These are phyloP conservation scores for Tupiocoris notatus DNA, from an alignment of 2,888 invertebrate species.

Conservation along the genomic window DNA sequence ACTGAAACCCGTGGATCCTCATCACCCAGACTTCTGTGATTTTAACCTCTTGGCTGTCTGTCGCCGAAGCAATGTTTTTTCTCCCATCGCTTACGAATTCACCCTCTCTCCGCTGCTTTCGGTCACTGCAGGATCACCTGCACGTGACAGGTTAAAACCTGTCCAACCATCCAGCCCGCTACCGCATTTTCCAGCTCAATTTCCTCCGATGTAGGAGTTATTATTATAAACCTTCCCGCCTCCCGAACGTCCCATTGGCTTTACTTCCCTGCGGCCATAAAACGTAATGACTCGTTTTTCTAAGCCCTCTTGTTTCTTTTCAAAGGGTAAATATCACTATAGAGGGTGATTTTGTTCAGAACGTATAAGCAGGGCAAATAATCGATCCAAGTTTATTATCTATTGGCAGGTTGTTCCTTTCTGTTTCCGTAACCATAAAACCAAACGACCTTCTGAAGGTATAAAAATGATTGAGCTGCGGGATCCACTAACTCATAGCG, in stretches of 20 bases:
- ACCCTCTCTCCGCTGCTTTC: background rate
- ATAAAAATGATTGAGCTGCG: background rate
- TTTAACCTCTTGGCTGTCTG: background rate
- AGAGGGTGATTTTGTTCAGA: background rate
- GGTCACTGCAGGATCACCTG: background rate
- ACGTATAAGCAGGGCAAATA: background rate
- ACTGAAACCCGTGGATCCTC: too few species aligned
- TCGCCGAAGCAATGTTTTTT: background rate
- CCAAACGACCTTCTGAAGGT: background rate
- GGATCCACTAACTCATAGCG: too few species aligned
- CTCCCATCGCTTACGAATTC: background rate
- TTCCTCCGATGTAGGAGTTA: background rate
- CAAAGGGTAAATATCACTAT: background rate
- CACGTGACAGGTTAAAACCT: background rate
- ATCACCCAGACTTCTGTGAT: background rate
- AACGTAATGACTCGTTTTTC: conserved; percentile 30
- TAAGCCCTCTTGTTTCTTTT: background rate
- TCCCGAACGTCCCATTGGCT: background rate
- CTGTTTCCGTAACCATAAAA: background rate
- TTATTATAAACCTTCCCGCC: background rate
- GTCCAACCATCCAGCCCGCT: too few species aligned
- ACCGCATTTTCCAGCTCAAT: background rate
- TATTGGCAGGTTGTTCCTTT: background rate
- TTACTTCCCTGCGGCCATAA: conserved; percentile 11
- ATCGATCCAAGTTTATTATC: background rate